Evolutionary conservation across 2,113 vertebrate species (phyloP).

Genomic region (Nannobrachium achirus): DNA sequence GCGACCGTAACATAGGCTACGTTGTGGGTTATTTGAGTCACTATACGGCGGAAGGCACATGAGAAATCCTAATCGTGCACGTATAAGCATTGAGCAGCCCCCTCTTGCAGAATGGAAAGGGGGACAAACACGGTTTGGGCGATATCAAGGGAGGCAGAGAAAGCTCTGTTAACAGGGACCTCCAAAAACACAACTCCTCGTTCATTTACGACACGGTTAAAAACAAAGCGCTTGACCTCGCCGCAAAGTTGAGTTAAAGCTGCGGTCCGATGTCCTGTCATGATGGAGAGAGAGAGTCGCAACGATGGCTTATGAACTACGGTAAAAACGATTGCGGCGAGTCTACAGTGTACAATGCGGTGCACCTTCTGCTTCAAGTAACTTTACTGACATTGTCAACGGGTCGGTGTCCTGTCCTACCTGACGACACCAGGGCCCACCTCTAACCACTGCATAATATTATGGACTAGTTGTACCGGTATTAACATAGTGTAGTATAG

Average conservation of each 20-base stretch:
- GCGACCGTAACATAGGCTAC: too few species aligned
- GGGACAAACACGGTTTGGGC: constrained; percentile 14
- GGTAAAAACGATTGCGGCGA: too few species aligned
- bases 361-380: too few species aligned
- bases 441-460: too few species aligned
- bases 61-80: constrained; percentile 55
- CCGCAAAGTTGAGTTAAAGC: neutral
- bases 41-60: constrained; percentile 52
- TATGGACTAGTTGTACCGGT: too few species aligned
- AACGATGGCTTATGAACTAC: too few species aligned
- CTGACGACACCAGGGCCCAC: too few species aligned
- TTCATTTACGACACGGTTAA: neutral
- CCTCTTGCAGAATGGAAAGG: constrained; percentile 29
- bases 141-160: neutral
- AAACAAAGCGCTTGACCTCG: neutral
- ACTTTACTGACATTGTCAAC: too few species aligned
- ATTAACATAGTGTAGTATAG: too few species aligned
- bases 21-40: constrained; percentile 42
- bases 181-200: constrained; percentile 15
- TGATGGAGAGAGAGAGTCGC: too few species aligned
- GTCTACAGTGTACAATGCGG: too few species aligned
- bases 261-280: neutral
- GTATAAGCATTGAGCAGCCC: constrained; percentile 29
- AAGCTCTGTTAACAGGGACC: neutral
- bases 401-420: too few species aligned